phyloP scores from a whole-genome alignment of 1,140 invertebrate genomes.

The Mesaphorura yosii region DNA sequence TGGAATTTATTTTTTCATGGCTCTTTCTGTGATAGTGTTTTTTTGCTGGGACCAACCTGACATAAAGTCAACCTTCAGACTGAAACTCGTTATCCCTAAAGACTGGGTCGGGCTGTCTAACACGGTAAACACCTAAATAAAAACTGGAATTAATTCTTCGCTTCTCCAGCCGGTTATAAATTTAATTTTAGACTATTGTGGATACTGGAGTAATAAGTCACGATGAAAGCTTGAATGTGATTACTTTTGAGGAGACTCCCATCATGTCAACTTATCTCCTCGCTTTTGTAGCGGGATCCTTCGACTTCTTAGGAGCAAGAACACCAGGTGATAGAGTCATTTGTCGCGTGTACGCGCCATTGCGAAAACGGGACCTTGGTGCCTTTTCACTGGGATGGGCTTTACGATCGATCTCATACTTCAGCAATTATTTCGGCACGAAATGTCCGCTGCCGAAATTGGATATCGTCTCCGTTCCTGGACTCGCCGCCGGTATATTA shows the following conservation, averaged over 20 bases:
- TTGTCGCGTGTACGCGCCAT: constrained; percentile 81
- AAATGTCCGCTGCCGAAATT: constrained; percentile 90
- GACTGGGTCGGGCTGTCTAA: no score
- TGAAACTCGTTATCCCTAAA: no score
- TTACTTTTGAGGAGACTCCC: constrained; percentile 73
- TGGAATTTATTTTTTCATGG: no score
- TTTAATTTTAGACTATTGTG: no score
- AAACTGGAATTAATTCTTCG: no score
- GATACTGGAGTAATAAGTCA: no score
- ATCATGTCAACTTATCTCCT: constrained; percentile 95
- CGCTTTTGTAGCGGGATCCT: constrained; percentile 84
- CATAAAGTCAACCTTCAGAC: no score
- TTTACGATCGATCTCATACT: constrained; percentile 77
- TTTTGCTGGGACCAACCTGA: no score
- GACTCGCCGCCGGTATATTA: constrained; percentile 67
- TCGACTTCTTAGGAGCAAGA: constrained; percentile 76
- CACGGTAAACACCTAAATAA: no score
- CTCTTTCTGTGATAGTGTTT: no score
- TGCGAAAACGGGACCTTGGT: constrained; percentile 83
- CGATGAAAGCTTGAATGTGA: constrained; percentile 40
- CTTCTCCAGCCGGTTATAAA: no score
- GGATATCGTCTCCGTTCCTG: constrained; percentile 85
- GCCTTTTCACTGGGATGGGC: constrained; percentile 78
- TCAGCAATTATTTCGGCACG: constrained; percentile 77
- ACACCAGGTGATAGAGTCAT: constrained; percentile 61